Base-by-base conservation (phyloP, 1,140 invertebrate genomes). In the Macrobrachium rosenbergii region DNA sequence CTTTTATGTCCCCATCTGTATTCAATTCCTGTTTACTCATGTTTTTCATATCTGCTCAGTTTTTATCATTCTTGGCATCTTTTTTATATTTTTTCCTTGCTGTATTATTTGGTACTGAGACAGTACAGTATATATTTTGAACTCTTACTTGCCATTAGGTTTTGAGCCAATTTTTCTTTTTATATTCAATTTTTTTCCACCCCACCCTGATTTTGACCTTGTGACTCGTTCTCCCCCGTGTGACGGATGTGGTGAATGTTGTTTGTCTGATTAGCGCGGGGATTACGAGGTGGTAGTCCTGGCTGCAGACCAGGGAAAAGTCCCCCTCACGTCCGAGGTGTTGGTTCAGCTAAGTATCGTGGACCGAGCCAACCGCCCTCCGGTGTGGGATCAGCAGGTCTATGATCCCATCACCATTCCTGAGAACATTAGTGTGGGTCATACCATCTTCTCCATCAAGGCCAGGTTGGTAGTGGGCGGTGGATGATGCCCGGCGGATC, bases 361-460 rank as follows among this genome's bases (percentile, higher is more conserved):
- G 94, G 97, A 98, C 95, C 96, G 96, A 94, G 97, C 98, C 95
- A 98, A 98, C 95, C 98, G 98, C 94, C 97, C 97, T 92, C 97
- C 97, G 93, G 94, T 97, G 92, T 98, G 97, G 97, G 96, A 98
- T 94, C 94, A 94, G 93, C 95, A 94, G 93, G 94, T 96, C 93
- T 98, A 98, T 95, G 96, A 97, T 93, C 97, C 97, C 94, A 97
- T 97, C 94, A 95, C 96, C 95, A 96, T 98, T 94, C 96, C 96
- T 95, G 97, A 98, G 96, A 98, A 98, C 96, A 96, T 98, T 94
- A 97, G 96, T 95, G 96, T 98, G 94, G 96, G 97, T 95, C 97
- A 96, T 93, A 95, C 97, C 95, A 96, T 98, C 94, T 97, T 96
- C 93, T 96, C 96, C 93, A 95, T 98, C 93, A 98, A 97, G 95